A percentile compares a stretch with the other conserved stretches of the same genome.
Evolutionary conservation across 1,140 invertebrate species (phyloP).

Genomic region (Pteromalus puparum): DNA sequence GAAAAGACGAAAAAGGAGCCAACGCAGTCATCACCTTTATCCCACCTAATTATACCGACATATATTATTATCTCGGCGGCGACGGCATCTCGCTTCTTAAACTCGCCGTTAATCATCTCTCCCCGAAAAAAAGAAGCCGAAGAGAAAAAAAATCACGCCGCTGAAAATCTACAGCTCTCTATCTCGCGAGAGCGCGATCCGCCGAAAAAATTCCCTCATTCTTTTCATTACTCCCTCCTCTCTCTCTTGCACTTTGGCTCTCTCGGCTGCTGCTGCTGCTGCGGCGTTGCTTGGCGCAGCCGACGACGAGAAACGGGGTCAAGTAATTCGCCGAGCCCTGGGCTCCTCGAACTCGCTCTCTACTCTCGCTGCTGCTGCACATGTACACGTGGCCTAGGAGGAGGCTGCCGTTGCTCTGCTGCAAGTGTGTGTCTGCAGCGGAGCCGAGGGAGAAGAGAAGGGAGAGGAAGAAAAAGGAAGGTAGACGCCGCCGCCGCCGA

Average conservation of each 20-base stretch:
- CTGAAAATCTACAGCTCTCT: neutral
- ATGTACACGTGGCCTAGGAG: neutral
- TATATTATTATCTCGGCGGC: no score
- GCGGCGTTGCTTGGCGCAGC: constrained; percentile 20
- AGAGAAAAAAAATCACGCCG: neutral
- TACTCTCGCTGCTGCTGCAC: neutral
- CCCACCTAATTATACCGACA: neutral
- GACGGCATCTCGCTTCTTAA: neutral
- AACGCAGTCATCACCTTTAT: neutral
- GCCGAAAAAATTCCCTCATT: constrained; percentile 7
- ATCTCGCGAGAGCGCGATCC: neutral
- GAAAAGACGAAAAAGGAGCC: neutral
- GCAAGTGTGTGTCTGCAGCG: neutral
- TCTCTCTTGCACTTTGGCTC: neutral
- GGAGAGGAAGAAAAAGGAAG: constrained; percentile 34
- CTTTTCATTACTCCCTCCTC: constrained; percentile 1
- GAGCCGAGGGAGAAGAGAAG: neutral
- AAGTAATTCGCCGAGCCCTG: constrained; percentile 49
- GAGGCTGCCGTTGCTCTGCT: neutral
- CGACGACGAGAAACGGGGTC: constrained; percentile 37
- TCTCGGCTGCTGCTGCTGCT: constrained; percentile 16
- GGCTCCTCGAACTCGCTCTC: constrained; percentile 23
- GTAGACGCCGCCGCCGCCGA: constrained; percentile 25
- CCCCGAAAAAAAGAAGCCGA: neutral
- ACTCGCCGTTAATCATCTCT: neutral